Base-by-base conservation (phyloP, 2,113 vertebrate genomes). In the Ploceus nigricollis region DNA sequence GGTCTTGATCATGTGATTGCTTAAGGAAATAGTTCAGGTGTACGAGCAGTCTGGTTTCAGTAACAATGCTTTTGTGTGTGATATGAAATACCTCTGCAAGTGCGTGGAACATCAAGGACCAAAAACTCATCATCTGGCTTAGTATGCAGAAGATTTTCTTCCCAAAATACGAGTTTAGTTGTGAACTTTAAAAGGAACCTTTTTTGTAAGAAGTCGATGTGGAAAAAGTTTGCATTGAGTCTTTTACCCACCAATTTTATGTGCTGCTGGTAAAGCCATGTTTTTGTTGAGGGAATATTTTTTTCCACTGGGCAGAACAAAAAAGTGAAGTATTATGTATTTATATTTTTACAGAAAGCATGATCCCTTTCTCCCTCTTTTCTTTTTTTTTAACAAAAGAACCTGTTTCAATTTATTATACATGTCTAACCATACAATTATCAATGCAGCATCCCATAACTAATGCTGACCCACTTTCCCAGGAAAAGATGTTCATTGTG, bases 401-500 rank as follows among this genome's bases (percentile, higher is more conserved):
- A 91, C 54, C 94, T 97, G 93, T 97, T 96, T 97, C 78, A 88
- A 93, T 97, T 96, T 95, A 94, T 96, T 80, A 91, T 96, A 94
- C 90, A 11, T 97, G 95, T 97, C 95, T 97, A 97, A 97, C 96
- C 95, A 92, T 97, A 90, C 95, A 78, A 64, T 94, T 95, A 92
- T 96, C 95, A 77, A 94, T 97, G 87, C 95, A 96, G 96, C 94
- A 94, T 93, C 97, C 95, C 94, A 91, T 96, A 94, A 97, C 96
- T 98, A 98, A 98, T 98, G 96, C 96, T 97, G 97, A 97, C 96
- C 94, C 94, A 93, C 79, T 96, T 98, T 97, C 96, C 97, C 94
- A 96, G 93, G 97, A 97, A 96, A 93, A 96, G 95, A 98, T 98
- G 91, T 98, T 97, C 97, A 97, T 97, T 98, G 97, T 98, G 97